A percentile compares a stretch with the other conserved stretches of the same genome.
Evolutionary conservation across 2,113 vertebrate species (phyloP).

Genomic region (Parotia lawesii): DNA sequence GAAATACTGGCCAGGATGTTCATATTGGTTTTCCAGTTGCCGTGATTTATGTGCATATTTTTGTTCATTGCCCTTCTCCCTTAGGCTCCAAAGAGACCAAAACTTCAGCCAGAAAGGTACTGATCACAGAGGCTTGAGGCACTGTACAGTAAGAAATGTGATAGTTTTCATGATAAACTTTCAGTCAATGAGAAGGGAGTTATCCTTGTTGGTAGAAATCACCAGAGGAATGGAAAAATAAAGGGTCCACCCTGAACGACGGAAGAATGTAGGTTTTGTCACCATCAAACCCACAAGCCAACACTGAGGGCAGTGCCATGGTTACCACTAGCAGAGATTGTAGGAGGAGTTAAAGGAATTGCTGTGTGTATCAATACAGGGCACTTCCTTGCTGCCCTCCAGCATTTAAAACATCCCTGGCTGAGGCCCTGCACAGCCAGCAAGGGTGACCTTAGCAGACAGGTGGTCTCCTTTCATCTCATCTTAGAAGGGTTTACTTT

Average conservation of each 20-base stretch:
- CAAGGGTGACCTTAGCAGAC: not conserved
- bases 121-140: not conserved
- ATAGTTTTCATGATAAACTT: not conserved
- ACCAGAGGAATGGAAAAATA: not conserved
- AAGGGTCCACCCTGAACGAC: rapidly evolving
- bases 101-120: not conserved
- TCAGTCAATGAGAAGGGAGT: not conserved
- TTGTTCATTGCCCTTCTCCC: not conserved
- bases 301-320: not conserved
- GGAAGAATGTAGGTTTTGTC: not conserved
- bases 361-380: not conserved
- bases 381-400: not conserved
- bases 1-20: not conserved
- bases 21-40: not conserved
- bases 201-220: not conserved
- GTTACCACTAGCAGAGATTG: not conserved
- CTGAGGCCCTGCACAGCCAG: not conserved
- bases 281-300: not conserved
- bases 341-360: rapidly evolving
- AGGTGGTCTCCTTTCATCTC: not conserved
- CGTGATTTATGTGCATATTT: not conserved
- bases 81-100: not conserved
- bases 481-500: not conserved
- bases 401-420: not conserved
- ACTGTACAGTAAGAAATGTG: not conserved